phyloP scores from a whole-genome alignment of 2,888 invertebrate genomes.

The Hyles lineata region DNA sequence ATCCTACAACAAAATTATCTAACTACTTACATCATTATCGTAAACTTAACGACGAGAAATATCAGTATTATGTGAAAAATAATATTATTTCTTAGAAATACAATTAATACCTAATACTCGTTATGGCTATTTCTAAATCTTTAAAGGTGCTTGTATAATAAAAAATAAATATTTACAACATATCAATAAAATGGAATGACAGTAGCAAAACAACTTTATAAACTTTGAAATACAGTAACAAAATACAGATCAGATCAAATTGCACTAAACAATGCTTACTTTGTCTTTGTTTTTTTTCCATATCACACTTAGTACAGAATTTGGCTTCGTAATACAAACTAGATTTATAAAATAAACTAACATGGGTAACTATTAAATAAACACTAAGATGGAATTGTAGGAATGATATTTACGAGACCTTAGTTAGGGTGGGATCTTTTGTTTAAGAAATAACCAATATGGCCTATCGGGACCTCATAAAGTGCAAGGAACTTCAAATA shows the following conservation, averaged over 20 bases:
- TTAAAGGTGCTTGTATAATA: conserved; percentile 43
- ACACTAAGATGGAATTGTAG: conserved; percentile 60
- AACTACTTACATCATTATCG: conserved; percentile 8
- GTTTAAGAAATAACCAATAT: conserved; percentile 39
- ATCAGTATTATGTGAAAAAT: conserved; percentile 29
- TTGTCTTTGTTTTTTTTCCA: conserved; percentile 62
- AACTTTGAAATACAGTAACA: conserved; percentile 69
- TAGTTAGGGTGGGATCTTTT: conserved; percentile 56
- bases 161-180: conserved; percentile 39
- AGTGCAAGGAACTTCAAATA: conserved; percentile 47
- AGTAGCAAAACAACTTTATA: conserved; percentile 59
- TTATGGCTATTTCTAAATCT: conserved; percentile 35
- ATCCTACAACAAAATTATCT: conserved; percentile 1
- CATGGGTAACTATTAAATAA: conserved; percentile 69
- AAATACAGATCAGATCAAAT: conserved; percentile 74
- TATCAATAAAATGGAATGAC: conserved; percentile 68
- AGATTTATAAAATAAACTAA: conserved; percentile 60
- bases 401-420: conserved; percentile 66
- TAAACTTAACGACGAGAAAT: conserved; percentile 20
- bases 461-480: conserved; percentile 39
- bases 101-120: conserved; percentile 43
- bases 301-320: conserved; percentile 75
- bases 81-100: conserved; percentile 21
- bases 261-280: conserved; percentile 57
- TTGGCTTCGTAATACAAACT: conserved; percentile 70